Percentiles rank a stretch among this genome's conserved stretches.
Evolutionary conservation across 2,888 invertebrate species (phyloP).

Genomic region (Oscheius onirici): DNA sequence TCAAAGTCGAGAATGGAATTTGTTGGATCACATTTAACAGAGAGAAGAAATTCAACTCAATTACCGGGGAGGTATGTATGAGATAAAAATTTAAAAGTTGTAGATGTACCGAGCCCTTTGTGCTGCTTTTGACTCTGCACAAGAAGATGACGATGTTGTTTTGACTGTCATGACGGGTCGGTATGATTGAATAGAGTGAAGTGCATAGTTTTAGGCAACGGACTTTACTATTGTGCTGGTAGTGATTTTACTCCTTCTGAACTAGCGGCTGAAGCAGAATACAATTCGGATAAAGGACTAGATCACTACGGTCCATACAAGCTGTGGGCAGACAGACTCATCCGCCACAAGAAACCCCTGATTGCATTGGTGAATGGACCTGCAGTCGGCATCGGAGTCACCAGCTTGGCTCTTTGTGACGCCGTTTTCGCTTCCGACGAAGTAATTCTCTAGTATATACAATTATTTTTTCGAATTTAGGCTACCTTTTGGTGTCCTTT

Average conservation of each 20-base stretch:
- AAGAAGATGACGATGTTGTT: conserved; percentile 78
- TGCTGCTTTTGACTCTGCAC: conserved; percentile 79
- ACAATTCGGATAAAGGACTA: not conserved
- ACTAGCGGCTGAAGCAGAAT: conserved; percentile 20
- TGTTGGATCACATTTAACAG: conserved; percentile 63
- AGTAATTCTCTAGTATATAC: conserved; percentile 73
- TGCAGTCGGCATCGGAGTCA: conserved; percentile 90
- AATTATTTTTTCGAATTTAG: conserved; percentile 74
- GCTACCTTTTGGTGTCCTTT: conserved; percentile 62
- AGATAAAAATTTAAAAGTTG: conserved; percentile 53
- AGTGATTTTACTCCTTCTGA: conserved; percentile 78
- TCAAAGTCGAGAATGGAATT: conserved; percentile 44
- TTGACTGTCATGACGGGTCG: conserved; percentile 81
- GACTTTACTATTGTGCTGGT: conserved; percentile 85
- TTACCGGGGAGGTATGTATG: conserved; percentile 52
- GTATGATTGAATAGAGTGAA: conserved; percentile 9
- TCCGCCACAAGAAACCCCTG: conserved; percentile 86
- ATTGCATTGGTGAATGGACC: conserved; percentile 91
- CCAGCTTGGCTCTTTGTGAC: conserved; percentile 86
- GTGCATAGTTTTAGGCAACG: conserved; percentile 71
- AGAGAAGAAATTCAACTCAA: conserved; percentile 65
- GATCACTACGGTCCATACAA: conserved; percentile 72
- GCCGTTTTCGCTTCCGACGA: conserved; percentile 86
- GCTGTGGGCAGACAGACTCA: conserved; percentile 81
- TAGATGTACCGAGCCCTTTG: conserved; percentile 80